These are phyloP conservation scores for Andrena bucephala DNA, from an alignment of 2,888 invertebrate genomes.

Conservation along the genomic window DNA sequence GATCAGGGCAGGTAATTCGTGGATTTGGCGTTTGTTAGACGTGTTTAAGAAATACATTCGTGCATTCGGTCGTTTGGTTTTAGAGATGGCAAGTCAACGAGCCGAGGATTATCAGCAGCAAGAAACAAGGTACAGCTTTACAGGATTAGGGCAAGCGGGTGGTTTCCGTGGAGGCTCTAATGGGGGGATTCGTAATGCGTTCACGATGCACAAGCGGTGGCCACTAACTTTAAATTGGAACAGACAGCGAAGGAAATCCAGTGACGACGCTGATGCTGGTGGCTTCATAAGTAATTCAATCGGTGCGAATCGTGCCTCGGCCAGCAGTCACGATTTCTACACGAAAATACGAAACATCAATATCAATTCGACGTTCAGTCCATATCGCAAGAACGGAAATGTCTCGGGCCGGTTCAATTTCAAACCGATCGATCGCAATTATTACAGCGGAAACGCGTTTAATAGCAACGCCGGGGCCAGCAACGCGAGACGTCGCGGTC, in stretches of 20 bases:
- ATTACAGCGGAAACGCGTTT: background rate
- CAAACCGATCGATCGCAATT: background rate
- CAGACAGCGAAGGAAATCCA: background rate
- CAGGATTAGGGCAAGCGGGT: constrained; percentile 5
- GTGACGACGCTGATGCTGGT: background rate
- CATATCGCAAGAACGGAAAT: background rate
- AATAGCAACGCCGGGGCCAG: background rate
- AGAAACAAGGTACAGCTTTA: constrained; percentile 28
- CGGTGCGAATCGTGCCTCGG: background rate
- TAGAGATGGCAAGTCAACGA: background rate
- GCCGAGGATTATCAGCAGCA: constrained; percentile 31
- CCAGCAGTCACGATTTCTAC: background rate
- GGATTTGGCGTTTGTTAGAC: background rate
- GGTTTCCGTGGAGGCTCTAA: background rate
- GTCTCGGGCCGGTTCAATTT: background rate
- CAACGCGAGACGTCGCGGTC: background rate
- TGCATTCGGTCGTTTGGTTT: background rate
- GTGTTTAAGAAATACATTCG: background rate
- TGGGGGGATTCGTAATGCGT: background rate
- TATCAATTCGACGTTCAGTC: background rate
- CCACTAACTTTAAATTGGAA: constrained; percentile 40
- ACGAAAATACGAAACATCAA: background rate
- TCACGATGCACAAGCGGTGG: constrained; percentile 3
- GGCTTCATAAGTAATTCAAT: background rate
- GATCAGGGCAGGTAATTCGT: constrained; percentile 10